Evolutionary conservation across 2,888 invertebrate species (phyloP), one percentile per base, ranked within the genome.

Genomic region (Hoplodrina blanda): DNA sequence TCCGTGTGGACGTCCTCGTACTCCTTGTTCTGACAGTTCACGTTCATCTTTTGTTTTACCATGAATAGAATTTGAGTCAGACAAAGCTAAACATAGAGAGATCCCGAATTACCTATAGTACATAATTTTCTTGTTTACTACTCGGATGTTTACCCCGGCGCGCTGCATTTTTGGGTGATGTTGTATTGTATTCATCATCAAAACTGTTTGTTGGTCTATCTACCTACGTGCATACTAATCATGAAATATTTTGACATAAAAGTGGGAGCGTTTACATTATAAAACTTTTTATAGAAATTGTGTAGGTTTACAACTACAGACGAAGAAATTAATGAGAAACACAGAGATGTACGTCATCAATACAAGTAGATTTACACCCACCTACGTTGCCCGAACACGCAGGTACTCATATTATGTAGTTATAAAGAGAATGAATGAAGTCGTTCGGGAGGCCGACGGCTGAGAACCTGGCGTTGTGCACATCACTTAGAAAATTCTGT

Each of bases 191-290:
- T 57, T 64, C 60, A 59, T 57, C 25, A 55, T 13, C 37, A 37
- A 59, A 25, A 62, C 33, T 65, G 53, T 69, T 66, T 62, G 59
- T 46, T 46, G 3, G 41, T 15, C n/a, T 46, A 11, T 17, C n/a
- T 20, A n/a, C 37, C 44, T 11, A 44, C 50, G 55, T 20, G 15
- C 49, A 15, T 46, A n/a, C 17, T 8, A 25, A n/a, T 2, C 44
- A 41, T 76, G 52, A 19, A 50, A 70, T 69, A 62, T 76, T 76
- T 55, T 20, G 62, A 55, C 46, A 53, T 15, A 17, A 4, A 55
- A 59, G 62, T 76, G 76, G 62, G 76, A 69, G 25, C 33, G 44
- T 46, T 76, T 74, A 74, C 44, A 3, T 75, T 61, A 17, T 6
- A 15, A 17, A 10, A 49, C n/a, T 49, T 41, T 57, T 49, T 41